Percentiles rank a stretch among this genome's conserved stretches.
Evolutionary conservation across 2,113 vertebrate species (phyloP).

Genomic region (Ceratotherium simum): DNA sequence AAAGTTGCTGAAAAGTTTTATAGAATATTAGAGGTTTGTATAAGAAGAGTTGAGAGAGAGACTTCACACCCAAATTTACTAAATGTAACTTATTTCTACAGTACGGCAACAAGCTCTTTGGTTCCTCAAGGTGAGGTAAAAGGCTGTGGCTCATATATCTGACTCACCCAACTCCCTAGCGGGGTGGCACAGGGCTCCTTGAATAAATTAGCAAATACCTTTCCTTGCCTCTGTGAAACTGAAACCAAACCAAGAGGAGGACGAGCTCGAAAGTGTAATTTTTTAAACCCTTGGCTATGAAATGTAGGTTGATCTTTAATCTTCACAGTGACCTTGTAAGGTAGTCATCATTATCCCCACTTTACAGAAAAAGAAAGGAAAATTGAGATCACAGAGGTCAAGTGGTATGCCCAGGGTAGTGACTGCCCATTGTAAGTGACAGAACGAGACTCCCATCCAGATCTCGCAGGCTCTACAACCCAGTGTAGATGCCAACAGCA

Average conservation of each 20-base stretch:
- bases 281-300: neutral
- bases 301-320: neutral
- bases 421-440: neutral
- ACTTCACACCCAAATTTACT: neutral
- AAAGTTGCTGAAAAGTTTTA: conserved; percentile 1
- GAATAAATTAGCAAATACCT: neutral
- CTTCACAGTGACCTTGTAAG: neutral
- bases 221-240: neutral
- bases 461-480: neutral
- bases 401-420: neutral
- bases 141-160: neutral
- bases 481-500: neutral
- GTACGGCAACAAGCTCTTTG: neutral
- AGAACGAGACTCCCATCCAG: neutral
- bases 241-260: neutral
- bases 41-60: neutral
- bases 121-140: neutral
- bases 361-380: neutral
- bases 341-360: neutral
- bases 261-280: neutral
- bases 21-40: neutral
- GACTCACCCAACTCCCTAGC: neutral
- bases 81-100: neutral
- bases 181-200: neutral
- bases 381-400: neutral